Base-by-base conservation (phyloP, 2,888 invertebrate species). In the Achlya flavicornis region DNA sequence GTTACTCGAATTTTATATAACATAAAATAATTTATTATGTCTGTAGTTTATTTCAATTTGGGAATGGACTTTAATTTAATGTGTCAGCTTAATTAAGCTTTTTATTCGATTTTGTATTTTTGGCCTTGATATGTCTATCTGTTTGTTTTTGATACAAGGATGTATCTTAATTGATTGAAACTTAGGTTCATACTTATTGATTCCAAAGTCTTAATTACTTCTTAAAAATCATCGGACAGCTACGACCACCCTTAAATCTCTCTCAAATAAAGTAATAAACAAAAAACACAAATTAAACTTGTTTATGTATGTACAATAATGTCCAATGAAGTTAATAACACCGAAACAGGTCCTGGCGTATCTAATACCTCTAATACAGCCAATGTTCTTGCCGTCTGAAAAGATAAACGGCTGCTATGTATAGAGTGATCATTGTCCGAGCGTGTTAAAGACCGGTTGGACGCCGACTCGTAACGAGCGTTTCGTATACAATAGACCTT, bases 401-500 rank as follows among this genome's bases (percentile, higher is more conserved):
- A 79, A 86, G 86, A 89, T 85, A 86, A 87, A 88, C 78, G 75
- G 76, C 80, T 84, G 77, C 82, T 90, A 91, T 87, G 89, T 92
- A 91, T 91, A 88, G 83, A 91, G 91, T 91, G 90, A 92, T 92
- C 91, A 92, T 90, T 90, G 92, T 92, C 85, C 81, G 78, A 86
- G 78, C 88, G 92, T 91, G 93, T 92, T 93, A 92, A 93, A 90
- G 92, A 92, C 92, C 91, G 93, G 92, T 92, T 82, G 85, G 86
- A 79, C 80, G 77, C 77, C 81, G 80, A 79, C 83, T 81, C 80
- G 85, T 93, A 92, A 93, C 92, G 92, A 93, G 92, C 88, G 79
- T 86, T 87, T 87, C 88, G 93, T 91, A 93, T 93, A 93, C 93
- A 93, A 93, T 93, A 92, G 93, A 91, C 92, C 93, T 93, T 92